Base-by-base conservation (phyloP, 64 coral and sea anemone genomes). In the Acropora yongei region DNA sequence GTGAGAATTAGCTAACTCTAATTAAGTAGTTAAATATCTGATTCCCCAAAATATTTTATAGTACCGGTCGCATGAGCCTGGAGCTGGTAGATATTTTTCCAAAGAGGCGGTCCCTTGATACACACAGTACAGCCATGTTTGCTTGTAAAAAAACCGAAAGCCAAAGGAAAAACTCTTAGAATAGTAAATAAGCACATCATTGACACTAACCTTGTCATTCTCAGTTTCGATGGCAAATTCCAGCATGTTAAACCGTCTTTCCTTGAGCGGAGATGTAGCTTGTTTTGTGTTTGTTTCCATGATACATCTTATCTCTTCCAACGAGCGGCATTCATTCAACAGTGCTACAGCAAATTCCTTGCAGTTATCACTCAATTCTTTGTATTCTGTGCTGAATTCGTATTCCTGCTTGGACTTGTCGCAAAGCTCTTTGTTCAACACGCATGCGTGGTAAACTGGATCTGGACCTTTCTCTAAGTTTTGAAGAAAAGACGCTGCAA, bases 261-360 rank as follows among this genome's bases (percentile, higher is more conserved):
- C 47, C 47, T 57, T 14, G 46, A 50, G 6, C 11, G 12, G 13
- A 3, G 30, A 45, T 12, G 6, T 5, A 2, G 10, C 19, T 41
- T 76, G 30, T 74, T 76, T 10, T n/a, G 8, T 42, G 3, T 88
- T 18, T 55, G 46, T 58, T 30, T 88, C 71, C 71, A 88, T 57
- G 17, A 88, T 30, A 13, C 86, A 88, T 44, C 72, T 53, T 41
- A 88, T 77, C 49, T 88, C 86, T 60, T 88, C 69, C 69, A 76
- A 46, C 7, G 71, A 75, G 55, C 57, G 49, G 86, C 86, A 88
- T 77, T 76, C 86, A 55, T 77, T 65, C 1, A 88, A 44, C 10
- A 88, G 20, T 5, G 71, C 71, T 17, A 88, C 71, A 13, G 72
- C 30, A 74, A 88, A 77, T 44, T 88, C 86, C 12, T 77, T 49